Evolutionary conservation across 1,140 invertebrate genomes (phyloP).

Genomic region (Frieseomelitta varia): DNA sequence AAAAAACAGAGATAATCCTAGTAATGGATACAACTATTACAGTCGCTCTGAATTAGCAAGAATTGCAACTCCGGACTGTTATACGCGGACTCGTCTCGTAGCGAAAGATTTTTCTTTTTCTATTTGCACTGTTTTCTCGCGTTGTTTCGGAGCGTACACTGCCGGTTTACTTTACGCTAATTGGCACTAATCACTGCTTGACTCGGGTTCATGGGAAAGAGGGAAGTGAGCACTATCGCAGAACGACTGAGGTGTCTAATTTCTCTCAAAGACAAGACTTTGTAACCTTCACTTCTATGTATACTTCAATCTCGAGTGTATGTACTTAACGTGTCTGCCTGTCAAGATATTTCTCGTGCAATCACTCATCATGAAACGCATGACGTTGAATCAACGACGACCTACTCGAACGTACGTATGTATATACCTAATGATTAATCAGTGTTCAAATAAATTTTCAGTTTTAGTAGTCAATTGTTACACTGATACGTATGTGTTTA

Average conservation of each 20-base stretch:
- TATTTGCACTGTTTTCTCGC: conserved; percentile 33
- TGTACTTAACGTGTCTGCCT: background rate
- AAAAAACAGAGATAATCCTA: conserved; percentile 15
- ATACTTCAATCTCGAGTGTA: background rate
- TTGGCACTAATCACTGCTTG: conserved; percentile 58
- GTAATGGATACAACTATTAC: background rate
- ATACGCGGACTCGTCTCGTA: conserved; percentile 55
- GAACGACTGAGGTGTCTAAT: conserved; percentile 18
- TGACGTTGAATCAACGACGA: background rate
- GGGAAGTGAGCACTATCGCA: background rate
- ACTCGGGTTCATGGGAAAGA: conserved; percentile 27
- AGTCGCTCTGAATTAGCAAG: background rate
- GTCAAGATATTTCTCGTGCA: background rate
- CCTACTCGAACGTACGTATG: too few species aligned
- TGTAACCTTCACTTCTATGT: background rate
- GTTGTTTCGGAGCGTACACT: conserved; percentile 6
- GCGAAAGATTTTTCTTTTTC: conserved; percentile 40
- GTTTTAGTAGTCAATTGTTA: background rate
- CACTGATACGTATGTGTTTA: too few species aligned
- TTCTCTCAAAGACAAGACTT: background rate
- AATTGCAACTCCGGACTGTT: conserved; percentile 23
- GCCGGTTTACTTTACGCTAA: conserved; percentile 53
- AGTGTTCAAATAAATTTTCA: background rate
- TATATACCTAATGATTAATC: background rate
- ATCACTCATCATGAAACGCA: background rate